Evolutionary conservation across 2,113 vertebrate species (phyloP).

Genomic region (Regulus satrapa): DNA sequence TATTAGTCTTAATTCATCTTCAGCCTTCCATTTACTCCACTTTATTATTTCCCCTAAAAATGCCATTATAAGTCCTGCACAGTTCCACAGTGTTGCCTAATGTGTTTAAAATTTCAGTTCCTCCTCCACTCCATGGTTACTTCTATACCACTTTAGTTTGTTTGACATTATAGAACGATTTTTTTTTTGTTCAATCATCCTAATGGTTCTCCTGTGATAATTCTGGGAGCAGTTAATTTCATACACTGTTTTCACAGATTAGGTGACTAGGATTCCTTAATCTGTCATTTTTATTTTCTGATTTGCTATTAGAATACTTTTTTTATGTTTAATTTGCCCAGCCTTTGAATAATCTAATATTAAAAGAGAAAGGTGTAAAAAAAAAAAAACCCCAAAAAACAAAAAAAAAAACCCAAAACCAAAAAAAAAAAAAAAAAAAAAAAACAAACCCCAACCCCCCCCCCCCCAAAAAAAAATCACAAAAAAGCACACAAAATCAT

Average conservation of each 20-base stretch:
- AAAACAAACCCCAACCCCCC: fast-evolving
- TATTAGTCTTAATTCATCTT: background rate
- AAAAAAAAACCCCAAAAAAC: background rate
- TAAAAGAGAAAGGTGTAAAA: background rate
- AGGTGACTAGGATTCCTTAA: background rate
- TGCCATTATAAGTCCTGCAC: background rate
- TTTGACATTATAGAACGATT: background rate
- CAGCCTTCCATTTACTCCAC: fast-evolving
- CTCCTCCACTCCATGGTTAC: background rate
- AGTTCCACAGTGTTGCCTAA: background rate
- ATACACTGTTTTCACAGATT: background rate
- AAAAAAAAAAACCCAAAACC: background rate
- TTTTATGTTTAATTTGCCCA: background rate
- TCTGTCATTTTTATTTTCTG: background rate
- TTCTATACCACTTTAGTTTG: background rate
- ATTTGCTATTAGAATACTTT: background rate
- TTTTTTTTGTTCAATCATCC: background rate
- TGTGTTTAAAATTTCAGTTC: background rate
- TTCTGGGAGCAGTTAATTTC: background rate
- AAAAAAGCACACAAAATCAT: background rate
- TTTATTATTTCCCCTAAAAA: background rate
- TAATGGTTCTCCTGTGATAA: background rate
- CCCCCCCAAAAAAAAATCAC: fast-evolving
- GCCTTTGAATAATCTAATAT: background rate
- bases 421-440: too few species aligned